Evolutionary conservation across 53 echinoderm and acorn worm genomes (phyloP).

Genomic region (Glandiceps talaboti): DNA sequence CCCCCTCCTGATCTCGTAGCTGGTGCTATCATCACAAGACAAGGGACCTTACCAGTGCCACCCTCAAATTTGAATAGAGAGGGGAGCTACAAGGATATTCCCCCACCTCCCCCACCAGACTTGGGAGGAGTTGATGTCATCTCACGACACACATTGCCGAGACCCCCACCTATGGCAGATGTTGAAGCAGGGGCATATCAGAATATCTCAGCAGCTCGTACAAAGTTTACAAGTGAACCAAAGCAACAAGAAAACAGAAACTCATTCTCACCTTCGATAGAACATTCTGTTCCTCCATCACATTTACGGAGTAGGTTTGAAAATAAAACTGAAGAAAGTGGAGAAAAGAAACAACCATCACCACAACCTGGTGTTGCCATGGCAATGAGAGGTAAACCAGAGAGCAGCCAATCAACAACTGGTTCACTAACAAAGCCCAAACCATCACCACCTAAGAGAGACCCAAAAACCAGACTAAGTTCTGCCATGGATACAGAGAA

Average conservation of each 20-base stretch:
- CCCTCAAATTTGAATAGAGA: constrained; percentile 15
- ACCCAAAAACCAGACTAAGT: constrained; percentile 51
- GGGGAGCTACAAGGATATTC: constrained; percentile 16
- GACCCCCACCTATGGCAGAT: not conserved
- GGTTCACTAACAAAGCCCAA: not conserved
- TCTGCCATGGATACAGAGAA: constrained; percentile 15
- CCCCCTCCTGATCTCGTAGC: constrained; percentile 25
- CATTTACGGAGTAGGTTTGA: not conserved
- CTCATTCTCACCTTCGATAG: not conserved
- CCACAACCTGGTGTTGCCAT: not conserved
- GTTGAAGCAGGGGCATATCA: not conserved
- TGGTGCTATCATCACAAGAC: constrained; percentile 9
- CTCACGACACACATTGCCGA: not conserved
- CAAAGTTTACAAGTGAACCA: too few species aligned
- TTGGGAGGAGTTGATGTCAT: not conserved
- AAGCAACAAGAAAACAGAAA: not conserved
- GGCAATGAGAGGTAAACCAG: not conserved
- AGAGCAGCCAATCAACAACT: not conserved
- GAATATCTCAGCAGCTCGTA: not conserved
- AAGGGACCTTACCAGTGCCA: constrained; percentile 6
- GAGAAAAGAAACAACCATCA: not conserved
- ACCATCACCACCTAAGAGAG: constrained; percentile 67
- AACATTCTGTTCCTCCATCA: not conserved
- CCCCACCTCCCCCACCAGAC: constrained; percentile 39
- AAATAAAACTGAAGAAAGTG: not conserved